Conservation (phyloP, 2,797 vertebrate genomes). For the Pagetopsis macropterus region DNA sequence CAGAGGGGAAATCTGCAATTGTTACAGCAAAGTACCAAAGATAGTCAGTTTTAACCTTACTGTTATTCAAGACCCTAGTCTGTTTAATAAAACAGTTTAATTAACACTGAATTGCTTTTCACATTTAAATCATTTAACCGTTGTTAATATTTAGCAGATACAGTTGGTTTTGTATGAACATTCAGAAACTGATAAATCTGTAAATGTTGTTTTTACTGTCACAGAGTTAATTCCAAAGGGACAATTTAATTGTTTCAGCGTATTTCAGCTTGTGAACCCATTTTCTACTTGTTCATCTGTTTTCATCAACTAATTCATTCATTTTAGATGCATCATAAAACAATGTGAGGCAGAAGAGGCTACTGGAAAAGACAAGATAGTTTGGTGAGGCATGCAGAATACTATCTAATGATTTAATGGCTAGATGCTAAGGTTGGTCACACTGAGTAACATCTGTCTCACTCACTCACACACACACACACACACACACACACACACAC, state of each 20-base stretch:
- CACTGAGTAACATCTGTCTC: constrained; percentile 49
- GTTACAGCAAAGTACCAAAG: too few relatives aligned
- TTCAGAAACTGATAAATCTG: too few relatives aligned
- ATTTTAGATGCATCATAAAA: constrained; percentile 25
- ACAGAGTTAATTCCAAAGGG: background rate
- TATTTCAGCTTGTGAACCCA: background rate
- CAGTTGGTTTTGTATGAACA: background rate
- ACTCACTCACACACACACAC: rapidly evolving
- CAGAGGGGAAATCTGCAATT: too few relatives aligned
- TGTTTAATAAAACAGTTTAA: too few relatives aligned
- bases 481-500: too few relatives aligned
- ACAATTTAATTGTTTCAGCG: background rate
- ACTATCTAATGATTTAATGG: constrained; percentile 66
- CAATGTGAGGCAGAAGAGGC: constrained; percentile 19
- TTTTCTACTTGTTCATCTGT: background rate
- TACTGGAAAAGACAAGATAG: constrained; percentile 25
- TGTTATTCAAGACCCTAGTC: too few relatives aligned
- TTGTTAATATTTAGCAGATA: background rate
- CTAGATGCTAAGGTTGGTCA: constrained; percentile 36
- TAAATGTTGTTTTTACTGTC: background rate
- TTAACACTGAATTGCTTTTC: too few relatives aligned
- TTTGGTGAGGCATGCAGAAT: constrained; percentile 28
- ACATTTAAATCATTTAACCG: too few relatives aligned
- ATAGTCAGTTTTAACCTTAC: too few relatives aligned
- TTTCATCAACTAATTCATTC: constrained; percentile 1